Base-by-base conservation (phyloP, 2,888 invertebrate genomes). In the Omphaloscelis lunosa region DNA sequence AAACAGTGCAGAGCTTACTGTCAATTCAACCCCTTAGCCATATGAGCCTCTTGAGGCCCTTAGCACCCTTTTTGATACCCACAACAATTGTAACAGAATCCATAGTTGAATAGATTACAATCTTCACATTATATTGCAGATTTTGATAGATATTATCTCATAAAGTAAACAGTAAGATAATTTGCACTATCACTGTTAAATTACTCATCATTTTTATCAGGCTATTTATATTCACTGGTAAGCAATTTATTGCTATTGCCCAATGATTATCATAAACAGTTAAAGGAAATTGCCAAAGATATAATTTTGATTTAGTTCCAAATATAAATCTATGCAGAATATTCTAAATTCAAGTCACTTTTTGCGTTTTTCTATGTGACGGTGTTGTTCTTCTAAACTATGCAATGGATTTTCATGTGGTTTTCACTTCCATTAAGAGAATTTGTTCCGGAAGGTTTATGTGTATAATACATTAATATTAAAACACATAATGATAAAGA, bases 191-290 rank as follows among this genome's bases (percentile, higher is more conserved):
- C 70, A 62, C 15, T n/a, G 9, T 5, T 39, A 34, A 27, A 29
- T 48, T 29, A 77, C 39, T 56, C 68, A 77, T 48, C 17, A 9
- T 17, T n/a, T 2, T 70, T 63, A 70, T 63, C 56, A 62, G 9
- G 4, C 1, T 8, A 66, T 20, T 59, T 7, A 51, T 23, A n/a
- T 62, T 7, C 41, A 17, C 1, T 45, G 7, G 0, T 53, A 34
- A 61, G 34, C 23, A 23, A 11, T 39, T 29, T n/a, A 23, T 23
- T 29, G 9, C 1, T n/a, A 23, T 23, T 29, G 9, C 1, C 20
- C 20, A 27, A 59, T 69, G 3, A 34, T 29, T 34, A 53, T 58
- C 29, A 69, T 48, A 48, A 39, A 75, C 2, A 0, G 2, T 45
- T 4, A 48, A 34, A 2, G 8, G 12, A 23, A 15, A 59, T 59